Percentiles rank a stretch among this genome's conserved stretches.
Conservation (phyloP, 1,140 invertebrate species). For the Drosophila busckii region DNA sequence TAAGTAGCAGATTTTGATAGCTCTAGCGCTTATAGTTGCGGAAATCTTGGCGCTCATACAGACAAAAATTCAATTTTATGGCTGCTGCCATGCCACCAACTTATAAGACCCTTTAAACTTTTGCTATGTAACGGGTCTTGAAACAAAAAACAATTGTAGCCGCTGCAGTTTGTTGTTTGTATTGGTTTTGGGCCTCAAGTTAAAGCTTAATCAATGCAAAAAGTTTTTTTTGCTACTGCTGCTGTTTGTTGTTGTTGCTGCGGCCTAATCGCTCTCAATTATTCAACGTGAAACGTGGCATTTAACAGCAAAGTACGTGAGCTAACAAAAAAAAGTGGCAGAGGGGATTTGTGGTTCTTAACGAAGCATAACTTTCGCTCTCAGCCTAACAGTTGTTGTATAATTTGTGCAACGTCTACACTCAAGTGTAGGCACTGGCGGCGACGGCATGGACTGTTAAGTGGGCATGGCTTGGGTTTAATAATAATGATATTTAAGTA, state of each 20-base stretch:
- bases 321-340: constrained; percentile 5
- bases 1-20: too few relatives aligned
- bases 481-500: constrained; percentile 74
- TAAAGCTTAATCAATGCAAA: constrained; percentile 78
- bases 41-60: too few relatives aligned
- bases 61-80: too few relatives aligned
- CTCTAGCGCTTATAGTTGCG: too few relatives aligned
- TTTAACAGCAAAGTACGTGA: constrained; percentile 78
- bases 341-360: constrained; percentile 33
- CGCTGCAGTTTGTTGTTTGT: constrained; percentile 28
- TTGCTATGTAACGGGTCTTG: too few relatives aligned
- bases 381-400: constrained; percentile 36
- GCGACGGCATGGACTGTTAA: constrained; percentile 45
- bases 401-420: constrained; percentile 42
- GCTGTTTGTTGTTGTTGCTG: too few relatives aligned
- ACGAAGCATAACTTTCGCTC: constrained; percentile 72
- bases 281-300: constrained; percentile 78
- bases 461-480: constrained; percentile 55
- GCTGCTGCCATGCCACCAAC: too few relatives aligned
- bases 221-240: too few relatives aligned
- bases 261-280: constrained; percentile 78
- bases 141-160: too few relatives aligned
- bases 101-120: too few relatives aligned
- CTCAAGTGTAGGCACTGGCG: constrained; percentile 37
- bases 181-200: constrained; percentile 74